These are phyloP conservation scores for Pomacea canaliculata DNA, from an alignment of 2,888 invertebrate species.

Conservation along the genomic window DNA sequence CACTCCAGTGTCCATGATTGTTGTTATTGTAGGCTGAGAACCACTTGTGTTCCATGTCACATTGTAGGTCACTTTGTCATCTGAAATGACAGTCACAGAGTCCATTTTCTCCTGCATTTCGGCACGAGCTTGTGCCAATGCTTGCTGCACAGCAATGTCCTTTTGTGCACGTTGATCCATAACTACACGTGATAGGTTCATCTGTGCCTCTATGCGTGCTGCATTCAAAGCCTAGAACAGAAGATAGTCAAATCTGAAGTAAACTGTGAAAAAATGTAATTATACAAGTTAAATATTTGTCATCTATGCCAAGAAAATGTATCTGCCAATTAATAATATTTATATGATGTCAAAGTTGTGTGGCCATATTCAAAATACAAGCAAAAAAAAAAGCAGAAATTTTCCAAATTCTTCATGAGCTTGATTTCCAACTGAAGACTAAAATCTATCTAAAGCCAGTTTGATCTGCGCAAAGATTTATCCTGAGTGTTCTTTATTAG, in stretches of 20 bases:
- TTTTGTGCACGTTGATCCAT: conserved; percentile 67
- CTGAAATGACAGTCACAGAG: conserved; percentile 57
- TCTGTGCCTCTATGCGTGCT: conserved; percentile 65
- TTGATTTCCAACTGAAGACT: too few species aligned
- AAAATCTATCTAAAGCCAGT: too few species aligned
- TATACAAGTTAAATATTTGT: too few species aligned
- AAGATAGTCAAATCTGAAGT: neutral
- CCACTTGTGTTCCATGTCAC: conserved; percentile 45
- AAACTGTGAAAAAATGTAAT: neutral
- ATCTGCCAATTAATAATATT: too few species aligned
- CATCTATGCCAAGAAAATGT: too few species aligned
- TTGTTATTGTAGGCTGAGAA: conserved; percentile 42
- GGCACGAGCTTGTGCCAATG: conserved; percentile 58
- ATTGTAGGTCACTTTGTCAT: conserved; percentile 52
- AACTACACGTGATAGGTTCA: conserved; percentile 62
- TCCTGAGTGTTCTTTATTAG: too few species aligned
- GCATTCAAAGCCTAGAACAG: conserved; percentile 60
- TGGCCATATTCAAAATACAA: too few species aligned
- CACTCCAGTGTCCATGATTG: conserved; percentile 44
- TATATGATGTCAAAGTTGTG: too few species aligned
- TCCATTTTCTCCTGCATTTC: conserved; percentile 63
- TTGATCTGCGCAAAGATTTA: too few species aligned
- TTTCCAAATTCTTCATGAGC: too few species aligned
- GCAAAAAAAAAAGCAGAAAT: too few species aligned
- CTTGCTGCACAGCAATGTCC: conserved; percentile 67